A percentile compares a stretch with the other conserved stretches of the same genome.
Conservation (phyloP, 2,113 vertebrate species). For the Tauraco erythrolophus region DNA sequence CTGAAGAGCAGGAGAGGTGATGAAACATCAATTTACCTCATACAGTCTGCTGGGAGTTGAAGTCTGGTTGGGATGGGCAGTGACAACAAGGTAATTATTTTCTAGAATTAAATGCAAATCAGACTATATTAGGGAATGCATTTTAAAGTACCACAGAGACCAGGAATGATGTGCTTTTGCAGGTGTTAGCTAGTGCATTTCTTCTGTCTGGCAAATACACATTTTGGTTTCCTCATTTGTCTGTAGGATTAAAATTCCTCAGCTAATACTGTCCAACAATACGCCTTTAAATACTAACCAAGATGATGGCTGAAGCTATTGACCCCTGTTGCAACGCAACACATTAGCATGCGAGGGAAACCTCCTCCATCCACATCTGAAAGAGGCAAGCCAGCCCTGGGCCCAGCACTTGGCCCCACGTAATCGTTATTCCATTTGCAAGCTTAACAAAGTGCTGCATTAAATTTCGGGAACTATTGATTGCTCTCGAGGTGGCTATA, state of each 20-base stretch:
- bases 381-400: not conserved
- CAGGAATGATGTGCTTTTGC: not conserved
- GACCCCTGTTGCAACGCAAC: not conserved
- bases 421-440: not conserved
- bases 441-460: not conserved
- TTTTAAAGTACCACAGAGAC: not conserved
- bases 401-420: not conserved
- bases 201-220: not conserved
- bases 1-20: not conserved
- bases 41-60: not conserved
- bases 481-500: not conserved
- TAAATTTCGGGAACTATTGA: not conserved
- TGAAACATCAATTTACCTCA: not conserved
- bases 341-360: not conserved
- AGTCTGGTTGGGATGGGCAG: not conserved
- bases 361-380: not conserved
- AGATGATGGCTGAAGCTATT: not conserved
- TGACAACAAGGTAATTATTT: not conserved
- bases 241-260: not conserved
- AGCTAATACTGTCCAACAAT: not conserved
- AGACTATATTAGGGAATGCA: not conserved
- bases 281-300: not conserved
- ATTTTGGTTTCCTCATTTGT: not conserved
- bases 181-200: not conserved
- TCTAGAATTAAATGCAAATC: not conserved